phyloP scores from a whole-genome alignment of 2,888 invertebrate species.

The Mesodorylaimus sp. region DNA sequence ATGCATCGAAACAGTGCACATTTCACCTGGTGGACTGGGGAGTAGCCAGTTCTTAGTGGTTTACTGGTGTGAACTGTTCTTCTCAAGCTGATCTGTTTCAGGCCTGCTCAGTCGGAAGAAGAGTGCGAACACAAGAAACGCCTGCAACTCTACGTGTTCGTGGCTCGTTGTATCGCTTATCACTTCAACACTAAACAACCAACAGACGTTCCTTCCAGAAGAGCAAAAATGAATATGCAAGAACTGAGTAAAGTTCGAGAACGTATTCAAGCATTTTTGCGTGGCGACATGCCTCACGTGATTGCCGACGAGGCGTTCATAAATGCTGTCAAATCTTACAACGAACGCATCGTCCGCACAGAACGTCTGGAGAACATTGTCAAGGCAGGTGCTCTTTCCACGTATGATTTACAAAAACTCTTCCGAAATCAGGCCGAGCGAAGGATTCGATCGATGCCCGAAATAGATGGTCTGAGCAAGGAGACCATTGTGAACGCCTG shows the following conservation, averaged over 20 bases:
- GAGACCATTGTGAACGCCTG: conserved; percentile 92
- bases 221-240: conserved; percentile 78
- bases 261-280: conserved; percentile 79
- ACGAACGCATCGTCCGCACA: conserved; percentile 79
- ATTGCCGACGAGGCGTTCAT: conserved; percentile 84
- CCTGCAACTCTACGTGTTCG: conserved; percentile 86
- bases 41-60: too few species aligned
- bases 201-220: conserved; percentile 75
- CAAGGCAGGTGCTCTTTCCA: conserved; percentile 81
- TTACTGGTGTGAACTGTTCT: background rate
- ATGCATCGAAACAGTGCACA: conserved; percentile 52
- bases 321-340: conserved; percentile 75
- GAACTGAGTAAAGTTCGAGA: conserved; percentile 81
- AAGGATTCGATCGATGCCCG: conserved; percentile 72
- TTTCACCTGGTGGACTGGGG: too few species aligned
- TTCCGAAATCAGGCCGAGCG: conserved; percentile 92
- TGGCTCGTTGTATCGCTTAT: conserved; percentile 85
- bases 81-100: background rate
- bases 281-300: conserved; percentile 80
- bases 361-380: conserved; percentile 88
- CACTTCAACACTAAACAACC: conserved; percentile 97
- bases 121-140: conserved; percentile 82
- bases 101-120: conserved; percentile 38
- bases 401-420: conserved; percentile 79
- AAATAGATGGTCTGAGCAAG: conserved; percentile 93